These are phyloP conservation scores for Ibidorhyncha struthersii DNA, from an alignment of 2,113 vertebrate genomes.

Conservation along the genomic window DNA sequence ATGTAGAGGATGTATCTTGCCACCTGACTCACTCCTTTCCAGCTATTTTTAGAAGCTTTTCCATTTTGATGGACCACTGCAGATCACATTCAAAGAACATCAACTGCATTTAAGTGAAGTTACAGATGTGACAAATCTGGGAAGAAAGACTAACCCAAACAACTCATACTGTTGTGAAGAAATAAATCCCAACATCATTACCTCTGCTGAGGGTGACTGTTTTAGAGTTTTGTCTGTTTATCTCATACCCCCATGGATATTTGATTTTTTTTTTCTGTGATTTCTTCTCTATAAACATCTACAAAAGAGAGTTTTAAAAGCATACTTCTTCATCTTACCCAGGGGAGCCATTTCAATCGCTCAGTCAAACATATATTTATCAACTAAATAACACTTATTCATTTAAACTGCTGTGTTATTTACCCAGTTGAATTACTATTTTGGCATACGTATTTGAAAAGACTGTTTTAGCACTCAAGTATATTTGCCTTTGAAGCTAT, in stretches of 20 bases:
- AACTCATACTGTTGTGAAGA: neutral
- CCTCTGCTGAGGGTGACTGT: neutral
- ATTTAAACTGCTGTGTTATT: constrained; percentile 65
- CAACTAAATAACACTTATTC: constrained; percentile 67
- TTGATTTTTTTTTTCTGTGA: neutral
- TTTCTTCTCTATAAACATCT: constrained; percentile 11
- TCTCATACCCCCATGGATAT: neutral
- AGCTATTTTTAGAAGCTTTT: constrained; percentile 45
- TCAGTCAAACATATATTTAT: constrained; percentile 66
- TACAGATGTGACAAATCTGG: constrained; percentile 5
- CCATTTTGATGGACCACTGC: neutral
- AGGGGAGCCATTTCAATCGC: constrained; percentile 55
- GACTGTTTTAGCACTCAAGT: constrained; percentile 19
- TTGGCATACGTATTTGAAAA: constrained; percentile 58
- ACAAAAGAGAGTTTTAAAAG: constrained; percentile 44
- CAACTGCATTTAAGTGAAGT: neutral
- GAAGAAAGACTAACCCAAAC: neutral
- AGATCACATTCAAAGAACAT: constrained; percentile 23
- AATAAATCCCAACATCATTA: neutral
- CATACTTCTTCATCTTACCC: constrained; percentile 48
- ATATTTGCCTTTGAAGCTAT: constrained; percentile 17
- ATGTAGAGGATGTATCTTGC: neutral
- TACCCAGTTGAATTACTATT: constrained; percentile 69
- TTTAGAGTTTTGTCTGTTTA: neutral
- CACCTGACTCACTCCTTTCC: neutral